Evolutionary conservation across 2,113 vertebrate species (phyloP).

Genomic region (Lamprologus ornatipinnis): DNA sequence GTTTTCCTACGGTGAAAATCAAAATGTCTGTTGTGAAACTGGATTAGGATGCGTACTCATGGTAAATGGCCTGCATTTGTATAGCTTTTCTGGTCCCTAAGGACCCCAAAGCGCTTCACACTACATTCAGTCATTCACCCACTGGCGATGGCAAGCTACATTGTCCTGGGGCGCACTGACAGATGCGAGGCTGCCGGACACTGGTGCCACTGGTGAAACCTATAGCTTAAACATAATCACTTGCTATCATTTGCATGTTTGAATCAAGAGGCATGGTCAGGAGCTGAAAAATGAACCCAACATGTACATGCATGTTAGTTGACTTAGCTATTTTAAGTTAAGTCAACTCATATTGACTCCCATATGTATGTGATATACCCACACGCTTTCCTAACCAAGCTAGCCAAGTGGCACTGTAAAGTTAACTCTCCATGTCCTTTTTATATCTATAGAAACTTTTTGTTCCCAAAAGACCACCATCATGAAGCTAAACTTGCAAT

Average conservation of each 20-base stretch:
- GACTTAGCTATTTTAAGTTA: neutral
- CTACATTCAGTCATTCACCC: too few species aligned
- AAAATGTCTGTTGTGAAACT: neutral
- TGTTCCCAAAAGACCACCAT: neutral
- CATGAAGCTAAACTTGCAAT: neutral
- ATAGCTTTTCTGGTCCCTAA: too few species aligned
- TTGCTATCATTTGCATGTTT: neutral
- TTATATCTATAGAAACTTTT: neutral
- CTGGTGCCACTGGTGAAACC: neutral
- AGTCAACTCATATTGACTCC: neutral
- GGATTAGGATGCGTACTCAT: neutral
- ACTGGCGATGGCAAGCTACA: too few species aligned
- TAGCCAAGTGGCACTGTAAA: neutral
- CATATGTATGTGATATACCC: neutral
- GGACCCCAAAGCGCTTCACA: too few species aligned
- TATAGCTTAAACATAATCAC: neutral
- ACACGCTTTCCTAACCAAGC: neutral
- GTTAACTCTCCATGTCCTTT: neutral
- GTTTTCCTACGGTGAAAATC: neutral
- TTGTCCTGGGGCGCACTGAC: too few species aligned
- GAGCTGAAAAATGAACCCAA: neutral
- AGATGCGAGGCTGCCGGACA: too few species aligned
- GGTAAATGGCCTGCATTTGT: too few species aligned
- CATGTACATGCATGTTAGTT: neutral
- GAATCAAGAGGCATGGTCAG: neutral